A percentile compares a stretch with the other conserved stretches of the same genome.
These are phyloP conservation scores for Stichopus chloronotus DNA, from an alignment of 35 echinoderm and acorn worm genomes.

Conservation along the genomic window DNA sequence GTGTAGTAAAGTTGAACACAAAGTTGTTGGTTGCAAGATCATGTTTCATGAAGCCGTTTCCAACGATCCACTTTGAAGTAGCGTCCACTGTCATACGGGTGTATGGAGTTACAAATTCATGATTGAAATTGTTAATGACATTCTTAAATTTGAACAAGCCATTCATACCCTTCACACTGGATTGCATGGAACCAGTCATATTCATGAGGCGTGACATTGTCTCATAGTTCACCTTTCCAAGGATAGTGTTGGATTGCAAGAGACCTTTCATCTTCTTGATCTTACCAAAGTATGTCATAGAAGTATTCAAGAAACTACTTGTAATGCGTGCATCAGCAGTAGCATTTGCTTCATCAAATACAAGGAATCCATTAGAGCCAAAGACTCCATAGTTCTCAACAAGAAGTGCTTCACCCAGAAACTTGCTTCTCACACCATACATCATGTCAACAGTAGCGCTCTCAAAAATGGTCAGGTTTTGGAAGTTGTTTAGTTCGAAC, in stretches of 20 bases:
- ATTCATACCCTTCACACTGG: background rate
- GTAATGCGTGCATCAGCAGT: background rate
- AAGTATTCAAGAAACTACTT: conserved; percentile 18
- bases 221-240: background rate
- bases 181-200: background rate
- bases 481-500: conserved; percentile 63
- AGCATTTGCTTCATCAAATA: conserved; percentile 13
- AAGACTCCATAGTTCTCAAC: conserved; percentile 14
- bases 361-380: background rate
- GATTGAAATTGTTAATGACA: conserved; percentile 3
- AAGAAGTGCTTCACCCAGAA: conserved; percentile 24
- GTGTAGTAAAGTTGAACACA: background rate
- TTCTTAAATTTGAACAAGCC: conserved; percentile 17
- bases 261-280: conserved; percentile 39
- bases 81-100: background rate
- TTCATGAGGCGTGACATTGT: conserved; percentile 11
- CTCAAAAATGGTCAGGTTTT: conserved; percentile 39
- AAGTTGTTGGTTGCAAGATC: conserved; percentile 1
- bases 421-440: background rate
- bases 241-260: background rate
- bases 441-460: background rate
- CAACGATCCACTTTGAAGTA: background rate
- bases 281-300: background rate
- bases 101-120: background rate
- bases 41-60: background rate